These are phyloP conservation scores for Zootermopsis nevadensis DNA, from an alignment of 2,888 invertebrate genomes.

Conservation along the genomic window DNA sequence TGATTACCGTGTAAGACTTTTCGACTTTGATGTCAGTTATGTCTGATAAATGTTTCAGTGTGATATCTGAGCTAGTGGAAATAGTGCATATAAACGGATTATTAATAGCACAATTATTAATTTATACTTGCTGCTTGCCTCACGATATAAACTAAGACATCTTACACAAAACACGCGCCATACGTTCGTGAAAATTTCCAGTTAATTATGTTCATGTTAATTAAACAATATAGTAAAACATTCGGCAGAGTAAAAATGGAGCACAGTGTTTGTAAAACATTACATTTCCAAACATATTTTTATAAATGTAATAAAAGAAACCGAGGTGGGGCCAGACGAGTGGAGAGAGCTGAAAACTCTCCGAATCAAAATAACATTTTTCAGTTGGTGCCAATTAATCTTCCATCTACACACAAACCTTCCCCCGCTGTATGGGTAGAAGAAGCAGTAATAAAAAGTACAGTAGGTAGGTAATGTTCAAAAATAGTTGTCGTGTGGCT, in stretches of 20 bases:
- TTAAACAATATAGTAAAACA: not conserved
- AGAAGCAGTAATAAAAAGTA: slow-evolving; percentile 31
- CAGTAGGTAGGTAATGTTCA: slow-evolving; percentile 37
- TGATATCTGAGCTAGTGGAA: too few species aligned
- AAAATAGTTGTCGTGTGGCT: slow-evolving; percentile 39
- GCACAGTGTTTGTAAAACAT: not conserved
- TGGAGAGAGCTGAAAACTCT: not conserved
- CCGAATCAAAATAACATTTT: not conserved
- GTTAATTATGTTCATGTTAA: too few species aligned
- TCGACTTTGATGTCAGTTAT: too few species aligned
- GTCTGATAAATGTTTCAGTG: too few species aligned
- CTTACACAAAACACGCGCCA: not conserved
- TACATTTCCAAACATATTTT: not conserved
- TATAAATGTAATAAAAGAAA: not conserved
- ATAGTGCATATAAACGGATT: too few species aligned
- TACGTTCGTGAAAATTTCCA: too few species aligned
- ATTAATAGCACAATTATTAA: too few species aligned
- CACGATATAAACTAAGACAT: not conserved
- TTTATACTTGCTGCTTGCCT: not conserved
- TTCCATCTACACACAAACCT: not conserved
- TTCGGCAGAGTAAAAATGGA: not conserved
- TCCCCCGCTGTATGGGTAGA: not conserved
- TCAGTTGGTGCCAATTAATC: slow-evolving; percentile 20
- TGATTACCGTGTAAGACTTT: too few species aligned
- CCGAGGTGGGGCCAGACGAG: not conserved